Evolutionary conservation across 1,140 invertebrate genomes (phyloP).

Genomic region (Zaprionus davidi): DNA sequence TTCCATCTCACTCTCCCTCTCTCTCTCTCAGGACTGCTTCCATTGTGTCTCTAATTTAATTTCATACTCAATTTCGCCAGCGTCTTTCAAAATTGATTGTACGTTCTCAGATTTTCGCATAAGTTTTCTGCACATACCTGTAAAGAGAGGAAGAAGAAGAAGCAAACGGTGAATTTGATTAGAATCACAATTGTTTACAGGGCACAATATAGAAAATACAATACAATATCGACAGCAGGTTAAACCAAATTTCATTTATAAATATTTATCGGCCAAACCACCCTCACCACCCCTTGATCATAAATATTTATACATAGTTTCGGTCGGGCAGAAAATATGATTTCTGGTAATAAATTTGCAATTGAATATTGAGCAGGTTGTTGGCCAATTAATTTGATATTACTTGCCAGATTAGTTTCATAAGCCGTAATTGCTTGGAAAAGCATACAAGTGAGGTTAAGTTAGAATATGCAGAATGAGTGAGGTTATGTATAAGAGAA

Average conservation of each 20-base stretch:
- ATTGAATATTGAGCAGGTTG: conserved; percentile 8
- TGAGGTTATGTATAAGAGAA: not conserved
- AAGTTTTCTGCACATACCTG: conserved; percentile 52
- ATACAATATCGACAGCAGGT: not conserved
- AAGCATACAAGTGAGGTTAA: not conserved
- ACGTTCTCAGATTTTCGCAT: conserved; percentile 34
- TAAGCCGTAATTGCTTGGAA: not conserved
- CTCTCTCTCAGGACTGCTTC: not conserved
- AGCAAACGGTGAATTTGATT: conserved; percentile 48
- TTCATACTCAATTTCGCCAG: conserved; percentile 65
- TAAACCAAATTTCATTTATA: not conserved
- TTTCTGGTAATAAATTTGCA: conserved; percentile 15
- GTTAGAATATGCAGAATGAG: not conserved
- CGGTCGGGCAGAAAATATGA: conserved; percentile 1
- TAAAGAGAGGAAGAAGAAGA: conserved; percentile 36
- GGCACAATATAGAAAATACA: not conserved
- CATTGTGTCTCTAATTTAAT: conserved; percentile 57
- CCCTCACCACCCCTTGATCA: not conserved
- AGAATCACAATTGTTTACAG: conserved; percentile 39
- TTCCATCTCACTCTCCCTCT: not conserved
- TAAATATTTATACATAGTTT: conserved; percentile 23
- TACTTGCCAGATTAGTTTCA: not conserved
- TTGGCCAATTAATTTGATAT: conserved; percentile 8
- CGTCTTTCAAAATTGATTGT: conserved; percentile 43
- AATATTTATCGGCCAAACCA: not conserved